Evolutionary conservation across 2,888 invertebrate species (phyloP).

Genomic region (Patella depressa): DNA sequence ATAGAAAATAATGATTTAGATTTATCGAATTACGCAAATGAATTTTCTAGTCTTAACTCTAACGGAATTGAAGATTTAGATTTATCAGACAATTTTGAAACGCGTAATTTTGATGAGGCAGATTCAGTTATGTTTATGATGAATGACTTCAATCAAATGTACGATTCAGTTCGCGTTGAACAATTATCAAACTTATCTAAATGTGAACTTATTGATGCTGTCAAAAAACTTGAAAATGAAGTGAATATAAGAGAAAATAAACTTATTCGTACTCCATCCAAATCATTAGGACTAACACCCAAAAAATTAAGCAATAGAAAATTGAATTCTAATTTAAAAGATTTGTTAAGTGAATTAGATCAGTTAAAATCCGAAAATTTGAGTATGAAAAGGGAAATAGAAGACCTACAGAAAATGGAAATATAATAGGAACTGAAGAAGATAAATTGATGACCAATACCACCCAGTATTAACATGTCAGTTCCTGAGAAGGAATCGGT

Average conservation of each 20-base stretch:
- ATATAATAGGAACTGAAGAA: not conserved
- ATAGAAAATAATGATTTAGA: conserved; percentile 2
- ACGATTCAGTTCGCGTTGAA: conserved; percentile 28
- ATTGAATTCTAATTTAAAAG: not conserved
- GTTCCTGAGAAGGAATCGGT: no score
- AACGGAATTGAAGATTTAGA: not conserved
- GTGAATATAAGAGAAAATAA: conserved; percentile 19
- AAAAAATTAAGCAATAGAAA: not conserved
- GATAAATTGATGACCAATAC: not conserved
- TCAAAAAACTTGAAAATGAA: conserved; percentile 32
- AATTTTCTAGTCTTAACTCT: no score
- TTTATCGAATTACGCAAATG: no score
- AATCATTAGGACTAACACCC: not conserved
- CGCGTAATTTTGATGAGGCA: not conserved
- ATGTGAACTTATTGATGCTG: conserved; percentile 30
- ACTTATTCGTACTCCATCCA: not conserved
- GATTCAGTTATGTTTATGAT: conserved; percentile 33
- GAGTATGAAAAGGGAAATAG: conserved; percentile 38
- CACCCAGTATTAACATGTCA: no score
- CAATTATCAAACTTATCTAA: conserved; percentile 33
- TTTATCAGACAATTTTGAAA: conserved; percentile 1
- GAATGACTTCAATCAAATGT: conserved; percentile 38
- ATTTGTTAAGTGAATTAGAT: conserved; percentile 23
- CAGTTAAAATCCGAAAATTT: conserved; percentile 33
- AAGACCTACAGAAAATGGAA: conserved; percentile 6